Conservation (phyloP, 2,888 invertebrate genomes). For the Laspeyria flexula region DNA sequence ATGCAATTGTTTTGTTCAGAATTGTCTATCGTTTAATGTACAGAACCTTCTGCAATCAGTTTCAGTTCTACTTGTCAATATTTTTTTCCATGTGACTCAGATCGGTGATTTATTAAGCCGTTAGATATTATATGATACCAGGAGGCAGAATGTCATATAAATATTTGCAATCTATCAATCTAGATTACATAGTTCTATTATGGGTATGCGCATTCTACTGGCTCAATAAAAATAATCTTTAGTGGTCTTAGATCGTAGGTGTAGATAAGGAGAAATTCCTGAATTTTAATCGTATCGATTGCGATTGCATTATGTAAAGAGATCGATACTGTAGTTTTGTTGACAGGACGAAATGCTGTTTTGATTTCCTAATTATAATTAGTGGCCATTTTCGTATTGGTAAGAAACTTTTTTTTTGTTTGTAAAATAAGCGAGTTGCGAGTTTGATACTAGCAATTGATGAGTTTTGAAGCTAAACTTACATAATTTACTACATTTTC, state of each 20-base stretch:
- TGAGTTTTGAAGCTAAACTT: too few species aligned
- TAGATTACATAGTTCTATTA: conserved; percentile 31
- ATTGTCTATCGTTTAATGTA: background rate
- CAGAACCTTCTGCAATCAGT: background rate
- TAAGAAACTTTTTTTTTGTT: too few species aligned
- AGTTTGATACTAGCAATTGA: too few species aligned
- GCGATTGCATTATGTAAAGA: conserved; percentile 10
- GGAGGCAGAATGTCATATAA: conserved; percentile 37
- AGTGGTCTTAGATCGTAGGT: conserved; percentile 30
- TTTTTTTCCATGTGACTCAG: conserved; percentile 22
- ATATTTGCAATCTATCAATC: conserved; percentile 39
- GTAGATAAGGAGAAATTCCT: conserved; percentile 38
- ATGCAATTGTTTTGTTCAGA: too few species aligned
- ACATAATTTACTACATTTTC: too few species aligned
- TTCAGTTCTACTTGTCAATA: background rate
- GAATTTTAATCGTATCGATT: conserved; percentile 25
- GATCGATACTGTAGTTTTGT: background rate
- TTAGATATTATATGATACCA: conserved; percentile 43
- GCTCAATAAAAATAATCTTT: conserved; percentile 40
- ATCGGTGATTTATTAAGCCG: conserved; percentile 46
- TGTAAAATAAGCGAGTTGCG: too few species aligned
- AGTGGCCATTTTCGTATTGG: too few species aligned
- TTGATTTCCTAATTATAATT: background rate
- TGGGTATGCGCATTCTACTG: conserved; percentile 34
- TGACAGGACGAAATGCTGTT: background rate